Evolutionary conservation across 2,113 vertebrate genomes (phyloP).

Genomic region (Paraplagusia blochii): DNA sequence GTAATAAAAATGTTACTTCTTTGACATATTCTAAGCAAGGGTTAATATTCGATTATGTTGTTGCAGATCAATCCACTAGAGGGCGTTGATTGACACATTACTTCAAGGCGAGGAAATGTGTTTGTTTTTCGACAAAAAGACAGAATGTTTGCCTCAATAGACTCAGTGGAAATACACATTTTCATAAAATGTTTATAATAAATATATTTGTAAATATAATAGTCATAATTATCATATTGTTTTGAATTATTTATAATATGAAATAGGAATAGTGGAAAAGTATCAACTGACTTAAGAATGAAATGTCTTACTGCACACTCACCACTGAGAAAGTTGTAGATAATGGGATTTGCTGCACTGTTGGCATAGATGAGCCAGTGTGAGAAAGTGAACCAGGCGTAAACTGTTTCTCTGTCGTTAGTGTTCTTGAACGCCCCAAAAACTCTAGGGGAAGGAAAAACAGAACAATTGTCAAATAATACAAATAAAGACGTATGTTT

Average conservation of each 20-base stretch:
- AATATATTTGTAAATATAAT: too few relatives aligned
- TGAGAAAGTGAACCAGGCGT: slow-evolving; percentile 96
- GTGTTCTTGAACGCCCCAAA: slow-evolving; percentile 91
- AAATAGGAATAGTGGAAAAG: too few relatives aligned
- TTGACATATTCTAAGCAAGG: too few relatives aligned
- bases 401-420: slow-evolving; percentile 89
- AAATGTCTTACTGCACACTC: slow-evolving; percentile 59
- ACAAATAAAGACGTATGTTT: neutral
- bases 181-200: too few relatives aligned
- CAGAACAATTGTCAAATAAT: neutral
- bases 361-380: slow-evolving; percentile 98
- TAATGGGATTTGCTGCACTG: slow-evolving; percentile 96
- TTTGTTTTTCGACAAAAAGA: too few relatives aligned
- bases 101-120: too few relatives aligned
- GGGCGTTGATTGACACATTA: slow-evolving; percentile 24
- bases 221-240: too few relatives aligned
- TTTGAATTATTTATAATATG: too few relatives aligned
- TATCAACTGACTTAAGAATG: neutral
- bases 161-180: too few relatives aligned
- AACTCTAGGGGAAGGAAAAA: slow-evolving; percentile 77
- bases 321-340: slow-evolving; percentile 99
- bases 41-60: neutral
- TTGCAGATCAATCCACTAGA: slow-evolving; percentile 50
- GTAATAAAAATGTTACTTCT: too few relatives aligned
- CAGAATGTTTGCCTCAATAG: too few relatives aligned